These are phyloP conservation scores for Cylloceria caligata DNA, from an alignment of 2,888 invertebrate genomes.

Conservation along the genomic window DNA sequence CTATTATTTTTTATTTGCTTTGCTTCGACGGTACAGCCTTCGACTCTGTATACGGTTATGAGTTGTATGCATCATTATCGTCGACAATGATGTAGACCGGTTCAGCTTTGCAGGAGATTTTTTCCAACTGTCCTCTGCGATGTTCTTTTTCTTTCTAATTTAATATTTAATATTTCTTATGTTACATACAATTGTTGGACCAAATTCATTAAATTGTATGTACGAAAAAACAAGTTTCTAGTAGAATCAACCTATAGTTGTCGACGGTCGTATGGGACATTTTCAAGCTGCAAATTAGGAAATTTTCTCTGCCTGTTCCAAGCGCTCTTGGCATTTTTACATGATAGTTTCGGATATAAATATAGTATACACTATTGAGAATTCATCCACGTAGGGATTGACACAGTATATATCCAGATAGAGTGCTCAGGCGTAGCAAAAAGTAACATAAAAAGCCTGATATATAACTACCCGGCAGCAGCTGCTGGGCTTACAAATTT, in stretches of 20 bases:
- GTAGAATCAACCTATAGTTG: no score
- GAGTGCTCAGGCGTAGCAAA: constrained; percentile 5
- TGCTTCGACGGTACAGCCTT: neutral
- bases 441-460: constrained; percentile 40
- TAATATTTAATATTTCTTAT: neutral
- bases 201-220: no score
- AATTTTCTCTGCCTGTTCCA: neutral
- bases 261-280: no score
- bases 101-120: neutral
- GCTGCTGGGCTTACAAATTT: constrained; percentile 50
- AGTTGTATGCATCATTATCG: neutral
- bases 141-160: neutral
- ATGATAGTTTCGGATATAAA: neutral
- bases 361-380: neutral
- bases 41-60: neutral
- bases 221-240: no score
- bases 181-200: neutral
- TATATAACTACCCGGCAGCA: constrained; percentile 15
- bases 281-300: no score
- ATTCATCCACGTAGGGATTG: neutral
- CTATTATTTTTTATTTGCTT: constrained; percentile 21
- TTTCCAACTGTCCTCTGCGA: neutral
- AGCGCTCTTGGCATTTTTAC: neutral
- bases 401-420: neutral
- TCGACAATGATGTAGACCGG: neutral